phyloP scores from a whole-genome alignment of 2,113 vertebrate species.

The Peromyscus californicus region DNA sequence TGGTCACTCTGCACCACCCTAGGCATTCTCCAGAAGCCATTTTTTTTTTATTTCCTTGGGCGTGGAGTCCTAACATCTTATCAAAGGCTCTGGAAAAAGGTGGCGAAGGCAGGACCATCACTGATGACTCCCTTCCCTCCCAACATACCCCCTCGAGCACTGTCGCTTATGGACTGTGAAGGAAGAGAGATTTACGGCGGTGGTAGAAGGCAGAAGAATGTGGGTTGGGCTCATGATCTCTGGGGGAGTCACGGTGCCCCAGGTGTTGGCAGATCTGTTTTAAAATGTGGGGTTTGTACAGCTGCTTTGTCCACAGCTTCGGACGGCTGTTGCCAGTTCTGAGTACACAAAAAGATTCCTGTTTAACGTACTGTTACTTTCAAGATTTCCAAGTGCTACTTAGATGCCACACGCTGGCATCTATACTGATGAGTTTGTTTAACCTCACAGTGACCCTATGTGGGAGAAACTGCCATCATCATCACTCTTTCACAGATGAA shows the following conservation, averaged over 20 bases:
- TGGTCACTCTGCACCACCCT: not conserved
- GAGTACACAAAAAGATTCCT: not conserved
- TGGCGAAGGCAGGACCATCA: not conserved
- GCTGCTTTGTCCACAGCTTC: not conserved
- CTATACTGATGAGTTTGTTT: not conserved
- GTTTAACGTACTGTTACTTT: slow-evolving; percentile 5
- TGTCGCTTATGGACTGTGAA: not conserved
- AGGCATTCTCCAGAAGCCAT: not conserved
- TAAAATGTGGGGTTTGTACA: not conserved
- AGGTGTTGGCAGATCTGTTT: not conserved
- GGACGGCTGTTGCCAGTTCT: not conserved
- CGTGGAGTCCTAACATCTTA: not conserved
- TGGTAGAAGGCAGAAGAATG: not conserved
- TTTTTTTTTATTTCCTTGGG: not conserved
- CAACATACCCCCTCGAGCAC: not conserved
- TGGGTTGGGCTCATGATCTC: not conserved
- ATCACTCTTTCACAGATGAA: not conserved
- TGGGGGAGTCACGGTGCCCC: not conserved
- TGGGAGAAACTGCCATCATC: slow-evolving; percentile 14
- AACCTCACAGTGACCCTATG: not conserved
- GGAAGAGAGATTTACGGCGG: not conserved
- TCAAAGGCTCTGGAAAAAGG: not conserved
- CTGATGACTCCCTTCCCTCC: not conserved
- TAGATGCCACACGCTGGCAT: not conserved
- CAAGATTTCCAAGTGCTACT: not conserved